Conservation (phyloP, 2,113 vertebrate genomes). For the Strix aluco region DNA sequence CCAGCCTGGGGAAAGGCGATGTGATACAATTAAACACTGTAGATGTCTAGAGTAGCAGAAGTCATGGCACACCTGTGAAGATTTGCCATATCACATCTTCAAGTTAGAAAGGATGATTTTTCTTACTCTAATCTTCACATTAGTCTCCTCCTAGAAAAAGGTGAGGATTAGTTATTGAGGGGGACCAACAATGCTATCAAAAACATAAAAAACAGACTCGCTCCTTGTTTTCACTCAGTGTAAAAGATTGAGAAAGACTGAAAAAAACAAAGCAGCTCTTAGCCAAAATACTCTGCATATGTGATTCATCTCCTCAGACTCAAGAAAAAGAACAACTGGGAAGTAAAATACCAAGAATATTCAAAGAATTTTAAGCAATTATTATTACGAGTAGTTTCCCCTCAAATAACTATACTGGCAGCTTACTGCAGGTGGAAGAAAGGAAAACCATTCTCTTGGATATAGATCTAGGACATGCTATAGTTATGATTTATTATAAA, state of each 20-base stretch:
- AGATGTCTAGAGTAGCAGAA: background rate
- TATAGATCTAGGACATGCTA: background rate
- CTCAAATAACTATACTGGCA: background rate
- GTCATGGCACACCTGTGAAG: constrained; percentile 55
- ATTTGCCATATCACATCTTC: background rate
- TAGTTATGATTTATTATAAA: constrained; percentile 4
- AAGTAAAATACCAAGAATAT: background rate
- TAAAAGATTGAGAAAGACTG: background rate
- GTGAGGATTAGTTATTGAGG: background rate
- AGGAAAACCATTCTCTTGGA: background rate
- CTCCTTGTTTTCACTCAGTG: background rate
- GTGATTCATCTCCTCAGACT: background rate
- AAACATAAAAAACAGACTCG: background rate
- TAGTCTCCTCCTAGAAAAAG: background rate
- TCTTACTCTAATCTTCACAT: constrained; percentile 38
- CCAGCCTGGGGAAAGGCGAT: background rate
- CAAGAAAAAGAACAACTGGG: background rate
- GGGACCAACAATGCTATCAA: background rate
- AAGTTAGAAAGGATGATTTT: background rate
- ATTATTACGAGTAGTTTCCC: background rate
- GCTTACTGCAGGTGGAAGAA: background rate
- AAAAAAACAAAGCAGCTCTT: background rate
- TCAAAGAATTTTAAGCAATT: background rate
- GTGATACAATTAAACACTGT: background rate
- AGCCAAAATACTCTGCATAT: background rate